Evolutionary conservation across 2,113 vertebrate species (phyloP).

Genomic region (Orientallactaga bullata): DNA sequence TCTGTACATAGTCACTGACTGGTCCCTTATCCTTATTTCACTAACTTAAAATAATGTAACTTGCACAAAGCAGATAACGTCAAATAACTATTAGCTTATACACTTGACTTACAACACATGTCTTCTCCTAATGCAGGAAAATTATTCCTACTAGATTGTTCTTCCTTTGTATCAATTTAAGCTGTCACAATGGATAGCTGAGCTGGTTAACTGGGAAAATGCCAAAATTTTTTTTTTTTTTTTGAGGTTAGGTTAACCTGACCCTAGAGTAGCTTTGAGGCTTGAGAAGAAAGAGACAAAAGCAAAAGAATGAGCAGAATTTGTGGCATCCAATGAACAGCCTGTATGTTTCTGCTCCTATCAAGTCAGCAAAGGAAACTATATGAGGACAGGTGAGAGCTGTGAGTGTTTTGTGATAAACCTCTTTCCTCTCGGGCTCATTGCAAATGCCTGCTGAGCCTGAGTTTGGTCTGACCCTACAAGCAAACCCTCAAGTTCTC

Average conservation of each 20-base stretch:
- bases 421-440: background rate
- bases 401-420: background rate
- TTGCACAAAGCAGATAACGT: background rate
- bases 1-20: background rate
- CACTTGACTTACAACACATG: background rate
- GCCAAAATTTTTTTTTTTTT: background rate
- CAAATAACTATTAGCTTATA: background rate
- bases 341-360: background rate
- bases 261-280: background rate
- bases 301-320: too few species aligned
- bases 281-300: background rate
- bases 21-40: background rate
- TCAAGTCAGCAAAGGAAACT: background rate
- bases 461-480: background rate
- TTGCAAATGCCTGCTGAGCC: background rate
- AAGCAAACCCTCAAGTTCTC: background rate
- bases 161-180: constrained; percentile 16
- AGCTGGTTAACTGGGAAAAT: background rate
- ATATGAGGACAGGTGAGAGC: background rate
- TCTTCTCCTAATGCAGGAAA: background rate
- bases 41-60: constrained; percentile 10
- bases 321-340: background rate
- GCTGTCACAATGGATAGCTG: background rate
- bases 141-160: background rate
- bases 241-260: constrained; percentile 36